Conservation (phyloP, 2,113 vertebrate species). For the Alethe diademata region DNA sequence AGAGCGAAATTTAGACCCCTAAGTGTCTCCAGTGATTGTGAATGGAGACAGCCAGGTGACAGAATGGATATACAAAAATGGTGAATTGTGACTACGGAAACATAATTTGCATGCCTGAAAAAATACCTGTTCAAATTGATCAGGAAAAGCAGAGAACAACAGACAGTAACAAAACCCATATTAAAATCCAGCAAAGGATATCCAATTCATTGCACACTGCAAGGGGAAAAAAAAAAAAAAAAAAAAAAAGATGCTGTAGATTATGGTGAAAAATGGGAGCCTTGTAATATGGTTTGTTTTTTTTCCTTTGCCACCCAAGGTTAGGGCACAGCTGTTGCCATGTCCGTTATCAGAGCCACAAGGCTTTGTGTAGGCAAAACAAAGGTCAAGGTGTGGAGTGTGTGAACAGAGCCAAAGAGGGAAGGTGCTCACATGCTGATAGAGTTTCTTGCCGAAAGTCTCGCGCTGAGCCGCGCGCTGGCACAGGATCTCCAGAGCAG, state of each 20-base stretch:
- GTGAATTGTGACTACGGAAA: background rate
- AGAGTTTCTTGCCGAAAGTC: conserved; percentile 87
- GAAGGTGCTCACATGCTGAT: conserved; percentile 80
- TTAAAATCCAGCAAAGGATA: background rate
- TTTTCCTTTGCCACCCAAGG: background rate
- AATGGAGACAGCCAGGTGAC: background rate
- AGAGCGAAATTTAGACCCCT: background rate
- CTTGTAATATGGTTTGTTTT: background rate
- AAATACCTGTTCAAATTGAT: background rate
- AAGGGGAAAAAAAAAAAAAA: background rate
- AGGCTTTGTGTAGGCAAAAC: background rate
- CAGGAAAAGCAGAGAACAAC: background rate
- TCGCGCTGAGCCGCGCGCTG: conserved; percentile 73
- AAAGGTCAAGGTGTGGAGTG: background rate
- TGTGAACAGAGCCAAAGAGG: background rate
- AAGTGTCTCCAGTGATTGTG: background rate
- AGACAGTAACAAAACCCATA: background rate
- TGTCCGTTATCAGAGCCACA: background rate
- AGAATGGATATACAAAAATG: background rate
- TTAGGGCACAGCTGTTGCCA: background rate
- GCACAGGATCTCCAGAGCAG: conserved; percentile 84
- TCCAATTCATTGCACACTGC: background rate
- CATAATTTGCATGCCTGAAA: background rate
- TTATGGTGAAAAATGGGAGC: background rate
- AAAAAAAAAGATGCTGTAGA: background rate